Evolutionary conservation across 2,888 invertebrate species (phyloP), one percentile per base, ranked within the genome.

Genomic region (Nomada flava): DNA sequence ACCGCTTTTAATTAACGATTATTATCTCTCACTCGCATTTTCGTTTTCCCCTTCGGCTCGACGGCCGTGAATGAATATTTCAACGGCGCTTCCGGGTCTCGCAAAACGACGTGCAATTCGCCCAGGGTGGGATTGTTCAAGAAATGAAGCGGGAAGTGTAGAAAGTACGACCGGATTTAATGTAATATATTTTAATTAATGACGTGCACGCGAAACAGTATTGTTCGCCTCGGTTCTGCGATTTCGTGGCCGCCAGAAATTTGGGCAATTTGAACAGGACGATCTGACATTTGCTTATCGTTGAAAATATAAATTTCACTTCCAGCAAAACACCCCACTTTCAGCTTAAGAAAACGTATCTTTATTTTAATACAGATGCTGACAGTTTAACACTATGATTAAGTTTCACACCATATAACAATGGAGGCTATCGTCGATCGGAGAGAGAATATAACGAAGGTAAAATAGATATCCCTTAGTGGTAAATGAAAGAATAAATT

Each of bases 1-100:
- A 77, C 72, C 64, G 29, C 18, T 53, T 42, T 47, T 67, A 73
- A 77, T 77, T 67, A 55, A 77, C 67, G 62, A 77, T 77, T 73
- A 77, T 77, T 47, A 60, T 67, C 59, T 62, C 75, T 20, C 44
- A 26, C 18, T 50, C 65, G 20, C 59, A n/a, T 65, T 68, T 26
- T 26, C 59, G 26, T 55, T 68, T 50, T 18, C 36, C 60, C 47
- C 5, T 47, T 50, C 44, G 11, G 50, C 15, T 11, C n/a, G 5
- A n/a, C 42, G 44, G 4, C 29, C 9, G 11, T 13, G 73, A 44
- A 68, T 44, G 68, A 75, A 75, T 60, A 69, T 75, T 75, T 75
- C 74, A 60, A 23, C 64, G 42, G n/a, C 10, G 26, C 10, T 26
- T 11, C 52, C 50, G 50, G 50, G 47, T 10, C 18, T 60, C 36